phyloP scores from a whole-genome alignment of 2,797 vertebrate genomes.

The Parotocinclus haroldoi region DNA sequence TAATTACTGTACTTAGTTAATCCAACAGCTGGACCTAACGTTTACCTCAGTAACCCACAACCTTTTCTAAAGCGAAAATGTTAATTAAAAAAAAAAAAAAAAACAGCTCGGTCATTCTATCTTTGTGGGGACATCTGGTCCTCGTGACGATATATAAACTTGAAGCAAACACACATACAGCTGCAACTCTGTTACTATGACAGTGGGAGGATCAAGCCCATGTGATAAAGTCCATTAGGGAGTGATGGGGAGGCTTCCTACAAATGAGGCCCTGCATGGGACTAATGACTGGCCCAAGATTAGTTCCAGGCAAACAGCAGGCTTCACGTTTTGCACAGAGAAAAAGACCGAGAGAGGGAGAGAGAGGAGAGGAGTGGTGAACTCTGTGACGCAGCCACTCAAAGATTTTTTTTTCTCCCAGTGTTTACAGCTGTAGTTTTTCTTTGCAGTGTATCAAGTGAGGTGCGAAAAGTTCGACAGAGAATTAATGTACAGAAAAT shows the following conservation, averaged over 20 bases:
- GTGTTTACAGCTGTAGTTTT: background rate
- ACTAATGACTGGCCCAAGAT: conserved; percentile 34
- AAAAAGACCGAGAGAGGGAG: too few relatives aligned
- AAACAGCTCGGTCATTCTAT: too few relatives aligned
- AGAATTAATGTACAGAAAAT: too few relatives aligned
- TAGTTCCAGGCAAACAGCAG: conserved; percentile 42
- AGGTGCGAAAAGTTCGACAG: background rate
- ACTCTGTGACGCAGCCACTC: too few relatives aligned
- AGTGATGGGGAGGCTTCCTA: conserved; percentile 47
- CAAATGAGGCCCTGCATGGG: conserved; percentile 38
- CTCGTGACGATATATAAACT: too few relatives aligned
- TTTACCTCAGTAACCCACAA: too few relatives aligned
- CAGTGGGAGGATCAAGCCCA: conserved; percentile 42
- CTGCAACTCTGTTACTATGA: conserved; percentile 45
- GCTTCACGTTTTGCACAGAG: conserved; percentile 19
- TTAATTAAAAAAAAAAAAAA: too few relatives aligned
- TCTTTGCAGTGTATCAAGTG: background rate
- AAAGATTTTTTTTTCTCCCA: too few relatives aligned
- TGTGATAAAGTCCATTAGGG: conserved; percentile 50
- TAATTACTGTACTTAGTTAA: too few relatives aligned
- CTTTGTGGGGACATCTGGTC: too few relatives aligned
- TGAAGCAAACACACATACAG: background rate
- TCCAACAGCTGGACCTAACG: too few relatives aligned
- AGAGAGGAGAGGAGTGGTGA: background rate
- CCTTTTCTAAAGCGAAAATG: too few relatives aligned